Evolutionary conservation across 2,113 vertebrate species (phyloP), one percentile per base, ranked within the genome.

Genomic region (Lonchura striata): DNA sequence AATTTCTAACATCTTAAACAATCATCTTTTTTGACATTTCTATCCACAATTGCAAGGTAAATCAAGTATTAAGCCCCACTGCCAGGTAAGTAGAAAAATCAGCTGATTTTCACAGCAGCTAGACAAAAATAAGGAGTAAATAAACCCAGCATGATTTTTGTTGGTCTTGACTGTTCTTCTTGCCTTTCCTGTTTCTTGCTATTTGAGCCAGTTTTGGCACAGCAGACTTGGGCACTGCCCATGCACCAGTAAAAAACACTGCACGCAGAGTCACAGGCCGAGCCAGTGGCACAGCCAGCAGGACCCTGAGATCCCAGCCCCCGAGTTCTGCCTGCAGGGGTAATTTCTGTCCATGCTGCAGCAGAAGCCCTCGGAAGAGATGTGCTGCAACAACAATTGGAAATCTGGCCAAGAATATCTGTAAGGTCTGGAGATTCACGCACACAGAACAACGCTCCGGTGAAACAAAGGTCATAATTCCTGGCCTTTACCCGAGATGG

Each of bases 241-340:
- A 0, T 59, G 11, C 47, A 78, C 1, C 1, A 77, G 15, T 13
- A 35, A 42, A 2, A 3, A 74, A 1, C 56, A 30, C 30, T 2
- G 2, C 17, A 17, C 1, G 0, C 75, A 25, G 39, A 18, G 31
- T 4, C 41, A n/a, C 28, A 8, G 37, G 52, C 77, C 61, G 65
- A 86, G 39, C 35, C 76, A 41, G n/a, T 0, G 11, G 72, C 33
- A 65, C 54, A 74, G 50, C 46, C 60, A 57, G 50, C 28, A 33
- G 64, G 23, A 86, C 7, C 15, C 75, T 1, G 11, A 59, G 4
- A 50, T 6, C 16, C 18, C 70, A 47, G 35, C 24, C 56, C 12
- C 33, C 0, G 0, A 71, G 41, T 20, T 35, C 66, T 79, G 70
- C 54, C 68, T 31, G 4, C 0, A 0, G 17, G 25, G 53, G 37